A percentile compares a stretch with the other conserved stretches of the same genome.
These are phyloP conservation scores for Machimus atricapillus DNA, from an alignment of 2,888 invertebrate species.

Conservation along the genomic window DNA sequence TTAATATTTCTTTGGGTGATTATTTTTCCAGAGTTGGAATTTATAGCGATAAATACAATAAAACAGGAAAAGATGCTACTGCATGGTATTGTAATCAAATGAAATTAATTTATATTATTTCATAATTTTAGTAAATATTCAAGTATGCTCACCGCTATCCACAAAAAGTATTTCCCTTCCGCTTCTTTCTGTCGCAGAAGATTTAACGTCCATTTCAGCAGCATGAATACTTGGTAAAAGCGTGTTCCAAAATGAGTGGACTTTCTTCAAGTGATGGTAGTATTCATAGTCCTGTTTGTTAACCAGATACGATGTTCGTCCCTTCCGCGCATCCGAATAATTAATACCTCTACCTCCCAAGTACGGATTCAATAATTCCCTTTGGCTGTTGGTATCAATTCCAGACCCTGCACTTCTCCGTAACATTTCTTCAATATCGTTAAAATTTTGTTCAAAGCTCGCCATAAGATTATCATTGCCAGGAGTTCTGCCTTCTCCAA, in stretches of 20 bases:
- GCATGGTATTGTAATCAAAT: too few species aligned
- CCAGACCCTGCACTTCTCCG: conserved; percentile 45
- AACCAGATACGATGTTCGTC: conserved; percentile 45
- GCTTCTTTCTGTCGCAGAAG: conserved; percentile 46
- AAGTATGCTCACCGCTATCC: conserved; percentile 22
- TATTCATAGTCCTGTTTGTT: conserved; percentile 55
- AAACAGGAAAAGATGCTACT: too few species aligned
- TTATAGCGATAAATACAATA: too few species aligned
- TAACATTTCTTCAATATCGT: conserved; percentile 56
- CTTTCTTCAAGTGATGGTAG: conserved; percentile 56
- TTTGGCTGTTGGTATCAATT: conserved; percentile 39
- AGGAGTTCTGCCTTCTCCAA: conserved; percentile 52
- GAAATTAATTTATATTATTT: neutral
- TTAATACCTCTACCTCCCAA: neutral
- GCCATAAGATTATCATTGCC: conserved; percentile 39
- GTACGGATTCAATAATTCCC: conserved; percentile 48
- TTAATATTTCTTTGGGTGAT: too few species aligned
- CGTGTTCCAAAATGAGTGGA: conserved; percentile 60
- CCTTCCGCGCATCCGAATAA: conserved; percentile 20
- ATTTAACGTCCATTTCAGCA: conserved; percentile 43
- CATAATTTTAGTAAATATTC: neutral
- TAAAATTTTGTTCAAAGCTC: conserved; percentile 52
- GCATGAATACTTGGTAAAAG: conserved; percentile 53
- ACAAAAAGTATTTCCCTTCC: conserved; percentile 44
- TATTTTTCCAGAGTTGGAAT: too few species aligned